Evolutionary conservation across 2,113 vertebrate genomes (phyloP).

Genomic region (Nematolebias whitei): DNA sequence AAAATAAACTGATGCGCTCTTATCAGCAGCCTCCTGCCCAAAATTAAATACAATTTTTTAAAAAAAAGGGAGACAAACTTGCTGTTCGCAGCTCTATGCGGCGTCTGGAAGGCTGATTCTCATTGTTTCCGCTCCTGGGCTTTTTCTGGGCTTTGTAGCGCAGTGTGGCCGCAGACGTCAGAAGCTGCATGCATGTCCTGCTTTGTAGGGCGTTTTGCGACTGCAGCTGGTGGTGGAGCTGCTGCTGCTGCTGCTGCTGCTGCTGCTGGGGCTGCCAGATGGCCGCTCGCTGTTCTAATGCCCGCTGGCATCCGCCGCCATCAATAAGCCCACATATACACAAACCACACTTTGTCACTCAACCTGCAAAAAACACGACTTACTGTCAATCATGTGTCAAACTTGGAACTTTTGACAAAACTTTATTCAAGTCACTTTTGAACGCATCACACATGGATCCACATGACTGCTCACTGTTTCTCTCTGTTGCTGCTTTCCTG

Average conservation of each 20-base stretch:
- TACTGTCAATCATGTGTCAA: slow-evolving; percentile 11
- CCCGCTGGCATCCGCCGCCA: slow-evolving; percentile 81
- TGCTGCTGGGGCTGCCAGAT: slow-evolving; percentile 80
- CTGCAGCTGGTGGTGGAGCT: slow-evolving; percentile 85
- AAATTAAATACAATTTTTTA: no score
- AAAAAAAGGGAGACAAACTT: slow-evolving; percentile 55
- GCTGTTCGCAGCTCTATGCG: slow-evolving; percentile 71
- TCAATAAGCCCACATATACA: slow-evolving; percentile 70
- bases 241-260: slow-evolving; percentile 80
- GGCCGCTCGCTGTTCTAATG: slow-evolving; percentile 84
- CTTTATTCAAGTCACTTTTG: no score
- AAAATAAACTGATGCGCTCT: slow-evolving; percentile 72
- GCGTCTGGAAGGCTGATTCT: slow-evolving; percentile 74
- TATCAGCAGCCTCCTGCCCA: slow-evolving; percentile 49
- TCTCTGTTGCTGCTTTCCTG: slow-evolving; percentile 21
- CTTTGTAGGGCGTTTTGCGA: slow-evolving; percentile 88
- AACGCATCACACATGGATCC: not conserved
- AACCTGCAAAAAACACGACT: not conserved
- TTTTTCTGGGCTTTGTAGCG: slow-evolving; percentile 82
- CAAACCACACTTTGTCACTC: slow-evolving; percentile 48
- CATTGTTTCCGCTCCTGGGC: slow-evolving; percentile 83
- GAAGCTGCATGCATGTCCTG: slow-evolving; percentile 88
- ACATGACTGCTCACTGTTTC: slow-evolving; percentile 6
- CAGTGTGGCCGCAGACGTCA: slow-evolving; percentile 88
- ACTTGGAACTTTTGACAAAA: slow-evolving; percentile 10